These are phyloP conservation scores for Chaenocephalus aceratus DNA, from an alignment of 2,113 vertebrate species.

Conservation along the genomic window DNA sequence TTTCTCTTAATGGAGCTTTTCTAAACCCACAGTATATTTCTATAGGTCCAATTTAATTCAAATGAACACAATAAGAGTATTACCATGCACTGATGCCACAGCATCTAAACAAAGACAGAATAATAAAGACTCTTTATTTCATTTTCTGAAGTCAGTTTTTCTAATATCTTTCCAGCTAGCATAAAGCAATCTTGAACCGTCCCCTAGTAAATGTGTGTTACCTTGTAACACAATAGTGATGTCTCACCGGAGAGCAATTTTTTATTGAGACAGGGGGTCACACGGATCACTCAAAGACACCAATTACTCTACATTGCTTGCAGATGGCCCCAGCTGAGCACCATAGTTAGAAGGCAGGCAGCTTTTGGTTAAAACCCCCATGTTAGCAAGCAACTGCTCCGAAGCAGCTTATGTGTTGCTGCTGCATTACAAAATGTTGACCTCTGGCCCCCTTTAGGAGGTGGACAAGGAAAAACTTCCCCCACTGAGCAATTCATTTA, in stretches of 20 bases:
- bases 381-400: slow-evolving; percentile 16
- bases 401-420: slow-evolving; percentile 14
- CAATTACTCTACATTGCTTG: slow-evolving; percentile 21
- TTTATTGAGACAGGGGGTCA: neutral
- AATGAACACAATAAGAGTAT: neutral
- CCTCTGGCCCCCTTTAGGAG: neutral
- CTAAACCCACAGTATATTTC: neutral
- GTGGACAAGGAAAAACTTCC: neutral
- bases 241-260: neutral
- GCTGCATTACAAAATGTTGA: slow-evolving; percentile 46
- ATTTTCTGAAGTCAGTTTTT: neutral
- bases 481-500: slow-evolving; percentile 9
- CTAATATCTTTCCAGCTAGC: neutral
- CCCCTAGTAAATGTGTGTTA: too few relatives aligned
- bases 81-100: neutral
- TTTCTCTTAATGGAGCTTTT: neutral
- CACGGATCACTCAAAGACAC: slow-evolving; percentile 8
- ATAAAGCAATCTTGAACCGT: neutral
- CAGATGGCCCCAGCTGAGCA: slow-evolving; percentile 22
- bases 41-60: neutral
- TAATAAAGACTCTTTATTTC: neutral
- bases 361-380: slow-evolving; percentile 13
- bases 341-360: neutral
- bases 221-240: neutral
- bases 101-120: neutral